Base-by-base conservation (phyloP, 2,888 invertebrate species). In the Helicoverpa assulta region DNA sequence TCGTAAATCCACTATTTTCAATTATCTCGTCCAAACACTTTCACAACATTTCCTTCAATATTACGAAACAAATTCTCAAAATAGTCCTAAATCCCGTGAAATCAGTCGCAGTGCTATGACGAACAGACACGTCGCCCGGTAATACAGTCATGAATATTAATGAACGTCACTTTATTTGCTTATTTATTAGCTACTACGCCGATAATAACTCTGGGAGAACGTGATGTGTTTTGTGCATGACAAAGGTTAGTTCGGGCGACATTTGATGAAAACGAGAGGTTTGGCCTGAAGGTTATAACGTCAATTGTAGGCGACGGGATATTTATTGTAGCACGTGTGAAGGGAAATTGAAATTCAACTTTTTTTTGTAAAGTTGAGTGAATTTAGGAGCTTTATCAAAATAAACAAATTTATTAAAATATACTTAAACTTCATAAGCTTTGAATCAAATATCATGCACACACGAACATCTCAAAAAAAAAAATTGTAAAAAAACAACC, bases 101-200 rank as follows among this genome's bases (percentile, higher is more conserved):
- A 82, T 73, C 74, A 83, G 82, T 76, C 59, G 67, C 78, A 65
- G 55, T 68, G 74, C 59, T 73, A 70, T 78, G 81, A 84, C 83
- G 84, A 82, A 73, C 81, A 81, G 84, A 88, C 92, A 92, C 91
- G 92, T 89, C 83, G 85, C 83, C 63, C 84, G 86, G 86, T 93
- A 93, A 93, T 93, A 89, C 86, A 76, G 84, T 86, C 90, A 93
- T 93, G 93, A 93, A 93, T 93, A 93, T 93, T 93, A 92, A 93
- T 93, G 90, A 80, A 76, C 67, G 86, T 88, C 92, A 93, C 90
- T 93, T 91, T 93, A 93, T 93, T 93, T 92, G 93, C 89, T 89
- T 91, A 90, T 91, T 91, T 92, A 91, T 93, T 91, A 93, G 89
- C 91, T 88, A 82, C 83, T 81, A 80, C 84, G 84, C 85, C 87